A percentile compares a stretch with the other conserved stretches of the same genome.
These are phyloP conservation scores for Laupala kohalensis DNA, from an alignment of 1,140 invertebrate species.

Conservation along the genomic window DNA sequence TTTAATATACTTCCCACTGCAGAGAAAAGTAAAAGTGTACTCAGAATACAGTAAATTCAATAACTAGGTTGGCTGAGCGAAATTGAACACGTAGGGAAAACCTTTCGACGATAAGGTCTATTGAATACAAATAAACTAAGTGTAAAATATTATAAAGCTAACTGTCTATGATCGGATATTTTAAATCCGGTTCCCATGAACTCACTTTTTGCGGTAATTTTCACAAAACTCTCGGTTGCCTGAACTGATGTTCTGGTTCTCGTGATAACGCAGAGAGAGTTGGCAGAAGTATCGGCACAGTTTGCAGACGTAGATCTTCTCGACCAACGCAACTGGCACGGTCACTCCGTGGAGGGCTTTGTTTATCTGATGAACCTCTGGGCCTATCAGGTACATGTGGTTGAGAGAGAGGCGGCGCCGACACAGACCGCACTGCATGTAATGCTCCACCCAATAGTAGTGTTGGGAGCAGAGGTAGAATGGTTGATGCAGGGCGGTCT, in stretches of 20 bases:
- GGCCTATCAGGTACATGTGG: conserved; percentile 30
- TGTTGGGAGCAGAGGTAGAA: conserved; percentile 35
- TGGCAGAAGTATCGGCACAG: conserved; percentile 61
- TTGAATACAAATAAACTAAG: not conserved
- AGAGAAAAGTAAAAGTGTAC: too few species aligned
- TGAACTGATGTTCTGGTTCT: conserved; percentile 31
- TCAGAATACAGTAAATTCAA: too few species aligned
- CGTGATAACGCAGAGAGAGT: conserved; percentile 44
- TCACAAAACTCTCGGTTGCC: conserved; percentile 44
- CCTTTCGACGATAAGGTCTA: not conserved
- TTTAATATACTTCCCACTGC: too few species aligned
- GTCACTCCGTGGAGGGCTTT: conserved; percentile 44
- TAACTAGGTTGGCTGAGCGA: too few species aligned
- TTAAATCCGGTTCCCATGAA: not conserved
- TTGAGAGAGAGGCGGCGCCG: conserved; percentile 56
- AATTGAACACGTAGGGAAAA: not conserved
- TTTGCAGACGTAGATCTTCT: conserved; percentile 58
- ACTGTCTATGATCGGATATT: not conserved
- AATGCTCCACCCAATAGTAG: conserved; percentile 44
- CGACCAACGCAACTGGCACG: conserved; percentile 47
- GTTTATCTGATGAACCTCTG: conserved; percentile 53
- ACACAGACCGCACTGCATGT: conserved; percentile 60
- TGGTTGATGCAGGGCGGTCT: conserved; percentile 37
- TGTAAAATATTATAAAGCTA: not conserved
- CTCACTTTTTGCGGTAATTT: conserved; percentile 53